Base-by-base conservation (phyloP, 2,888 invertebrate species). In the Lagria hirta region DNA sequence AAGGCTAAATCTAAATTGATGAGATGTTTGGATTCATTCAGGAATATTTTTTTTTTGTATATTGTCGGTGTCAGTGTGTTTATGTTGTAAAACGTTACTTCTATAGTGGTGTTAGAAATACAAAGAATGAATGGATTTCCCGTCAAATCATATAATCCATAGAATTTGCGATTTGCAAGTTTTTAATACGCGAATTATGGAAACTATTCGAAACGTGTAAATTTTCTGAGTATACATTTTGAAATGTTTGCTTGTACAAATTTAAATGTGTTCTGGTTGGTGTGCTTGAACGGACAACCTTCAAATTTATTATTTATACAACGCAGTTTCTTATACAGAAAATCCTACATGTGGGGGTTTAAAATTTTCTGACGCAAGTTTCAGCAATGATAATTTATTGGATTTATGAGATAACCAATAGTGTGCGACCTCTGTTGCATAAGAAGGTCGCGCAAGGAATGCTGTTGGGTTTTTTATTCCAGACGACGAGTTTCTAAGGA, bases 231-330 rank as follows among this genome's bases (percentile, higher is more conserved):
- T 47, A 43, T 47, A 43, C 38, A 42, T 47, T 47, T 38, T 33
- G 38, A 43, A 47, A 37, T 47, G 43, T 47, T 47, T 47, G 47
- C 47, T 37, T 43, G 43, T 47, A 38, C 26, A 47, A 47, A 47
- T 43, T 47, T 43, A 37, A 47, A 43, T 47, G 37, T 47, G 43
- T 47, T 42, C 27, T 34, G 8, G 16, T 35, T 47, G 35, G 38
- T 43, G 47, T 47, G 42, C 47, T 38, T 34, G 47, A 47, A 47
- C 43, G 28, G 47, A 32, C 43, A 47, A 47, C 47, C 47, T 43
- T 43, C 37, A 47, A 43, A 47, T 42, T n/a, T n/a, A n/a, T n/a
- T n/a, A n/a, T n/a, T n/a, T n/a, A 47, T 47, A 43, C 47, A 42
- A 37, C 47, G 47, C 47, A 43, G 14, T 47, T 43, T 30, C 3